phyloP scores from a whole-genome alignment of 1,140 invertebrate species.

The Zeugodacus cucurbitae region DNA sequence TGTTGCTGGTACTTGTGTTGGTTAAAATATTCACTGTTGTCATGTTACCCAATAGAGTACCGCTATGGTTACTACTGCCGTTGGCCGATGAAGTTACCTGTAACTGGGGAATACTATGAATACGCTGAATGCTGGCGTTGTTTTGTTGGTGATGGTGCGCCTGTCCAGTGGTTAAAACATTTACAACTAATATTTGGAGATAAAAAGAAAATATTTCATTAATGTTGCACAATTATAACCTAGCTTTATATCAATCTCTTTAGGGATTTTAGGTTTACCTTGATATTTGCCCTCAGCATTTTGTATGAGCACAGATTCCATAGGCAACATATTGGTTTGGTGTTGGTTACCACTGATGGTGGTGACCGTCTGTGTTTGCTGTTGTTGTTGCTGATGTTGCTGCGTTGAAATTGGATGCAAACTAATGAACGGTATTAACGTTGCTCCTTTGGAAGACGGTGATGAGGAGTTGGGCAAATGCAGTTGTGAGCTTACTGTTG shows the following conservation, averaged over 20 bases:
- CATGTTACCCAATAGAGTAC: background rate
- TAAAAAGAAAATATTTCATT: background rate
- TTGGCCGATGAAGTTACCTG: background rate
- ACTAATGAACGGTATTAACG: conserved; percentile 6
- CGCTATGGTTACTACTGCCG: conserved; percentile 7
- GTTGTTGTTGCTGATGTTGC: background rate
- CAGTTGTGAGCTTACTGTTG: conserved; percentile 1
- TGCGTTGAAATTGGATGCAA: background rate
- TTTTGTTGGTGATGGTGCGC: conserved; percentile 31
- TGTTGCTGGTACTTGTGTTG: background rate
- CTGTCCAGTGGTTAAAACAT: conserved; percentile 41
- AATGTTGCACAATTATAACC: no score
- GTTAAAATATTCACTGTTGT: background rate
- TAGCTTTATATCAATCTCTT: background rate
- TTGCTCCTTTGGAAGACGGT: background rate
- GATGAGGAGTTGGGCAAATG: conserved; percentile 11
- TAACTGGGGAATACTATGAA: conserved; percentile 42
- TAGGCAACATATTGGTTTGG: conserved; percentile 39
- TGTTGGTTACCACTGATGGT: conserved; percentile 2
- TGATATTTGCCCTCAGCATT: conserved; percentile 57
- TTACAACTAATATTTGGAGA: conserved; percentile 42
- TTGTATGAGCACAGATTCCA: conserved; percentile 53
- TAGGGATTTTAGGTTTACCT: conserved; percentile 52
- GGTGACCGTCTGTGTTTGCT: conserved; percentile 9
- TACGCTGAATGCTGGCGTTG: conserved; percentile 18